Evolutionary conservation across 2,888 invertebrate genomes (phyloP).

Genomic region (Plagiodera versicolora): DNA sequence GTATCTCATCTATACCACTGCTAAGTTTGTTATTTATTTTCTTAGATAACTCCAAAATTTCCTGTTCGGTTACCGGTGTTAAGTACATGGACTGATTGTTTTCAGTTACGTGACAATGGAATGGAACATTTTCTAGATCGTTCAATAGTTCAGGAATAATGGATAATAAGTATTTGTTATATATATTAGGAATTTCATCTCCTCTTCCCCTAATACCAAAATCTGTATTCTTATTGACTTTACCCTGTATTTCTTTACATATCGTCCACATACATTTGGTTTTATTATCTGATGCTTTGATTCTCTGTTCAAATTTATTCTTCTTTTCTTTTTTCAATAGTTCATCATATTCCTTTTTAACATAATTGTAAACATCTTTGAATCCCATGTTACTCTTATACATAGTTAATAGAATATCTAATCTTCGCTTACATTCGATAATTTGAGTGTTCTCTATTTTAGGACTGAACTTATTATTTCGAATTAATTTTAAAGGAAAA

Average conservation of each 20-base stretch:
- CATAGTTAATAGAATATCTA: not conserved
- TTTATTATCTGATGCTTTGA: not conserved
- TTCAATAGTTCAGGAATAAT: not conserved
- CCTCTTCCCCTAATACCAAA: not conserved
- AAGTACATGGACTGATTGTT: no score
- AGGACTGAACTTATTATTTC: not conserved
- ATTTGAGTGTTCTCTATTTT: no score
- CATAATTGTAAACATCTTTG: not conserved
- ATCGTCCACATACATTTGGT: slow-evolving; percentile 3
- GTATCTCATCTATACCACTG: no score
- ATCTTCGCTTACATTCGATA: no score
- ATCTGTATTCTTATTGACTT: not conserved
- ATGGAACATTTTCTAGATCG: not conserved
- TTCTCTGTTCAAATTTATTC: not conserved
- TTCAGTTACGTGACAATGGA: not conserved
- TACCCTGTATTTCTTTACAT: not conserved
- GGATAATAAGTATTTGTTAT: not conserved
- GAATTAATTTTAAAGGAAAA: not conserved
- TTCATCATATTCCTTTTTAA: not conserved
- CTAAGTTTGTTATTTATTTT: no score
- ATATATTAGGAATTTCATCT: not conserved
- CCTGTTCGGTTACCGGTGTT: no score
- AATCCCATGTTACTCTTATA: no score
- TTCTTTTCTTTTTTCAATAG: not conserved
- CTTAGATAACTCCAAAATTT: no score